Evolutionary conservation across 2,888 invertebrate genomes (phyloP).

Genomic region (Callosobruchus maculatus): DNA sequence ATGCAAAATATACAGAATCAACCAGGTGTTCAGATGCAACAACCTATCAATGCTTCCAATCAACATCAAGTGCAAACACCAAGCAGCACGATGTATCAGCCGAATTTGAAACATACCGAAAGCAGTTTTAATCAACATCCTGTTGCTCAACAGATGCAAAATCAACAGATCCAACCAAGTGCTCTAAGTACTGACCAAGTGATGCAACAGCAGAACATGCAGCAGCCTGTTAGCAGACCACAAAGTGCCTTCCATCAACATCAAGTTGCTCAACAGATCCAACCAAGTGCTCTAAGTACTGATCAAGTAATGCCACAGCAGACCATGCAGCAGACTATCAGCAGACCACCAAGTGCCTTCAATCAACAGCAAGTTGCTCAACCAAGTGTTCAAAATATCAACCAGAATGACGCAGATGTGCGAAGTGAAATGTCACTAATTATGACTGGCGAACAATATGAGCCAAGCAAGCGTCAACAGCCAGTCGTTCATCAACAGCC

Average conservation of each 20-base stretch:
- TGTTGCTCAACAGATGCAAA: neutral
- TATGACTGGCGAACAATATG: neutral
- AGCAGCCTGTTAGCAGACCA: neutral
- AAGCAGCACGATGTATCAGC: no score
- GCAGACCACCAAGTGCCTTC: no score
- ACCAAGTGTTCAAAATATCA: neutral
- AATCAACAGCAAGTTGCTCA: no score
- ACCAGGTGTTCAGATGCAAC: slow-evolving; percentile 1
- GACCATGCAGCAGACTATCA: no score
- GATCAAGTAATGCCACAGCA: no score
- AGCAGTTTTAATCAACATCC: neutral
- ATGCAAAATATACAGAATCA: slow-evolving; percentile 1
- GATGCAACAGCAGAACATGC: neutral
- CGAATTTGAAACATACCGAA: neutral
- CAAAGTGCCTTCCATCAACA: neutral
- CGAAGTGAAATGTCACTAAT: neutral
- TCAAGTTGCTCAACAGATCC: neutral
- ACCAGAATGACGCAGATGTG: neutral
- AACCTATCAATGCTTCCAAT: neutral
- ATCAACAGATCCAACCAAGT: neutral
- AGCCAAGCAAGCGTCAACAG: neutral
- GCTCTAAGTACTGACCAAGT: neutral
- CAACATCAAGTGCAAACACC: neutral
- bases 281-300: neutral
- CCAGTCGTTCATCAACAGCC: neutral